These are phyloP conservation scores for Campoplex capitator DNA, from an alignment of 2,888 invertebrate species.

Conservation along the genomic window DNA sequence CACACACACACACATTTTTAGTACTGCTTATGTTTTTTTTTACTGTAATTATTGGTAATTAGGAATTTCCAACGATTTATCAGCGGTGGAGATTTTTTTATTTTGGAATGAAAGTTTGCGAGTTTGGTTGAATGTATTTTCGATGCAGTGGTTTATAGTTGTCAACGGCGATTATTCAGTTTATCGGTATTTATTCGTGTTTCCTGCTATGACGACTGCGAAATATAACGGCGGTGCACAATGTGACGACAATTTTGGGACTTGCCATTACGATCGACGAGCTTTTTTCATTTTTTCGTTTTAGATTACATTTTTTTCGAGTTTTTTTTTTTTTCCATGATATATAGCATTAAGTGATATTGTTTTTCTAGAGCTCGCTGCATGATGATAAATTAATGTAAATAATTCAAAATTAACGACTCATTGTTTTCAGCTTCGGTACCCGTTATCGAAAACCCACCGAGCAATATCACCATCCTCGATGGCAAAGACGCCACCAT, in stretches of 20 bases:
- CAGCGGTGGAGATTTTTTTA: slow-evolving; percentile 9
- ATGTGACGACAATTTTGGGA: neutral
- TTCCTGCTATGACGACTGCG: slow-evolving; percentile 8
- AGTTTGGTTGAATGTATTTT: slow-evolving; percentile 56
- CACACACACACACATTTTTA: slow-evolving; percentile 42
- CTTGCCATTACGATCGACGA: slow-evolving; percentile 6
- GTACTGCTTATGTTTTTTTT: slow-evolving; percentile 58
- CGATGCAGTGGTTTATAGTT: neutral
- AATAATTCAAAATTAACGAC: slow-evolving; percentile 6
- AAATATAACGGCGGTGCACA: slow-evolving; percentile 9
- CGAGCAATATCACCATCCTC: slow-evolving; percentile 94
- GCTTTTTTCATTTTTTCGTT: neutral
- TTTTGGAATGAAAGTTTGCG: slow-evolving; percentile 43
- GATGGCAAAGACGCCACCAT: slow-evolving; percentile 97
- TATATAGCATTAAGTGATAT: neutral
- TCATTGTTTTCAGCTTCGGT: slow-evolving; percentile 89
- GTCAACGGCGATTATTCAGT: neutral
- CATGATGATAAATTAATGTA: slow-evolving; percentile 19
- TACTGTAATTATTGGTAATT: slow-evolving; percentile 51
- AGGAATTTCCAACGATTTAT: slow-evolving; percentile 50
- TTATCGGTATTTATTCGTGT: slow-evolving; percentile 8
- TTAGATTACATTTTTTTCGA: neutral
- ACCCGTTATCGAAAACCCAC: slow-evolving; percentile 93
- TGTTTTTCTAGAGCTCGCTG: slow-evolving; percentile 45
- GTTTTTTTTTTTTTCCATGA: neutral